A percentile compares a stretch with the other conserved stretches of the same genome.
Conservation (phyloP, 1,140 invertebrate genomes). For the Brachionus paranguensis region DNA sequence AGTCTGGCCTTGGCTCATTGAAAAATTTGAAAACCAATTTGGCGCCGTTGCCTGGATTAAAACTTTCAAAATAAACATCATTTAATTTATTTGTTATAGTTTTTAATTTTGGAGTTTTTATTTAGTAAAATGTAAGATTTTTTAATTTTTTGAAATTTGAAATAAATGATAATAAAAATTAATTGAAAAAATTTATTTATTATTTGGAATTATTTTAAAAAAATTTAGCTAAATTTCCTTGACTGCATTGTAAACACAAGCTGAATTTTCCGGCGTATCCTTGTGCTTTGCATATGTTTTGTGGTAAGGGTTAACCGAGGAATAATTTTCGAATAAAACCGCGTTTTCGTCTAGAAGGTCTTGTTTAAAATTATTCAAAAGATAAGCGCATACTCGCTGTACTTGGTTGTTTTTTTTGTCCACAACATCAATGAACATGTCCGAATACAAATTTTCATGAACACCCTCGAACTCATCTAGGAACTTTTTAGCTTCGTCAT, state of each 20-base stretch:
- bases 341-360: not conserved
- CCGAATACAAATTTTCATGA: constrained; percentile 29
- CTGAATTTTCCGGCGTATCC: not conserved
- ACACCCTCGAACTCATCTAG: constrained; percentile 27
- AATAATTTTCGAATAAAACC: constrained; percentile 11
- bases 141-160: not conserved
- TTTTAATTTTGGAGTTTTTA: not conserved
- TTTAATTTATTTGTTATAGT: constrained; percentile 10
- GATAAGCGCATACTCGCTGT: not conserved
- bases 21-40: constrained; percentile 36
- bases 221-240: not conserved
- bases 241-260: not conserved
- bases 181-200: not conserved
- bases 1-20: not conserved
- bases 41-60: not conserved
- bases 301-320: not conserved
- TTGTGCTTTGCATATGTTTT: not conserved
- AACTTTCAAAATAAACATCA: constrained; percentile 16
- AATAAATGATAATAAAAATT: not conserved
- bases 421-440: not conserved
- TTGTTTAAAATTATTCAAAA: constrained; percentile 5
- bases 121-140: constrained; percentile 1
- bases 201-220: not conserved
- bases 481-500: constrained; percentile 22
- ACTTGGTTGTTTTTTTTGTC: constrained; percentile 25